phyloP scores from a whole-genome alignment of 2,888 invertebrate genomes.

The Tanytarsus gracilentus region DNA sequence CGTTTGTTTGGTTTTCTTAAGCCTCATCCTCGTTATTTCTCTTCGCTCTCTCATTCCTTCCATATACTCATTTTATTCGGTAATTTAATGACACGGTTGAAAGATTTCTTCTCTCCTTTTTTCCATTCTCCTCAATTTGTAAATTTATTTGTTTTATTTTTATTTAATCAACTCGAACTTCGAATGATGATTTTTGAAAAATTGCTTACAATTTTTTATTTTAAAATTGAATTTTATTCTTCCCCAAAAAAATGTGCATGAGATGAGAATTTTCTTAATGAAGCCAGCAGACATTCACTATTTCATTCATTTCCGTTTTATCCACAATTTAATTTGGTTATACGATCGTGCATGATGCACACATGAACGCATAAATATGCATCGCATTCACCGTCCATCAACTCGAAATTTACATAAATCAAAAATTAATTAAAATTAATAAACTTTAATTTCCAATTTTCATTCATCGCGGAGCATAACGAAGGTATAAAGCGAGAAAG shows the following conservation, averaged over 20 bases:
- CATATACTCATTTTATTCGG: conserved; percentile 6
- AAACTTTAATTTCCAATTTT: conserved; percentile 11
- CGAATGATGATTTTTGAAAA: conserved; percentile 16
- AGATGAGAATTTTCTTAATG: too few relatives aligned
- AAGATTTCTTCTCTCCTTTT: conserved; percentile 15
- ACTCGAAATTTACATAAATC: conserved; percentile 19
- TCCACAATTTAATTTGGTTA: neutral
- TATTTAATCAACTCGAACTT: conserved; percentile 12
- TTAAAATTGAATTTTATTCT: neutral
- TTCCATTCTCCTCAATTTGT: conserved; percentile 6
- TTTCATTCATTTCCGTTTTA: conserved; percentile 19
- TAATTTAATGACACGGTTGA: conserved; percentile 20
- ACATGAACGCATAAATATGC: neutral
- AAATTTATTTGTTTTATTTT: conserved; percentile 25
- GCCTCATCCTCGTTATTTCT: conserved; percentile 21
- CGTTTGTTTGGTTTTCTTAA: conserved; percentile 10
- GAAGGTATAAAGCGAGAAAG: conserved; percentile 1
- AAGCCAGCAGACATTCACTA: too few relatives aligned
- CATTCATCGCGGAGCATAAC: neutral
- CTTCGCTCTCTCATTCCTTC: neutral
- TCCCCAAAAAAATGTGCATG: neutral
- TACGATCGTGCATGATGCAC: neutral
- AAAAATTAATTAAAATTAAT: conserved; percentile 22
- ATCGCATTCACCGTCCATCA: neutral
- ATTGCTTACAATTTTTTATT: neutral